Conservation (phyloP, 2,113 vertebrate genomes). For the Serilophus lunatus region DNA sequence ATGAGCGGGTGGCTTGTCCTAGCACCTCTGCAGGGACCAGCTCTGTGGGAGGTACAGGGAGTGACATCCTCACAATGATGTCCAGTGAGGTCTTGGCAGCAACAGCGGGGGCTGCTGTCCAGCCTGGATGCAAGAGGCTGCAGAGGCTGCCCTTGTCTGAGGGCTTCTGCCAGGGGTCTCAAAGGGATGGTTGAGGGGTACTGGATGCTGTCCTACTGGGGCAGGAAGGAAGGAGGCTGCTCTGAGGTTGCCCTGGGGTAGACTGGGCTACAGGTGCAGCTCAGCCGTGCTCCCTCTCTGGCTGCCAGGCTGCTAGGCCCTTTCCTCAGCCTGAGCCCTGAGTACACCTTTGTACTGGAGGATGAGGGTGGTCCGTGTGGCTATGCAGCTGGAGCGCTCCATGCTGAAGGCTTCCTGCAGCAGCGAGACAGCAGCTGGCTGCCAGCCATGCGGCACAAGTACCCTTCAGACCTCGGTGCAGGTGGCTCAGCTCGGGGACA, state of each 20-base stretch:
- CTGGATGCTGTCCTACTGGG: background rate
- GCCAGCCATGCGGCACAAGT: slow-evolving; percentile 69
- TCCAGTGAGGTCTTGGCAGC: background rate
- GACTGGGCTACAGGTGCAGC: background rate
- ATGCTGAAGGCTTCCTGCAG: slow-evolving; percentile 77
- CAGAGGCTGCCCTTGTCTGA: background rate
- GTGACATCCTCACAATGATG: background rate
- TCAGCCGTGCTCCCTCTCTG: background rate
- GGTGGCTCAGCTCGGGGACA: background rate
- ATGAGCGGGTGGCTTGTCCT: background rate
- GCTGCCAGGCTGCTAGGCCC: slow-evolving; percentile 77
- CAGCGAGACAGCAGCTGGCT: slow-evolving; percentile 80
- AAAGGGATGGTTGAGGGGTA: rapidly evolving
- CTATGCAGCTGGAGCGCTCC: slow-evolving; percentile 76
- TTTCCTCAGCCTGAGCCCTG: slow-evolving; percentile 79
- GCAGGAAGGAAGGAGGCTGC: background rate
- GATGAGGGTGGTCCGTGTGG: slow-evolving; percentile 80
- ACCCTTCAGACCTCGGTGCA: background rate
- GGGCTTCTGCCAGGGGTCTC: background rate
- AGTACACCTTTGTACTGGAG: slow-evolving; percentile 85
- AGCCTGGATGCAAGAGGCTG: background rate
- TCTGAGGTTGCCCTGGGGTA: background rate
- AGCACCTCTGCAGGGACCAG: background rate
- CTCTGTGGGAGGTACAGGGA: background rate
- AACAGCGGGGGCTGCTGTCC: rapidly evolving